Evolutionary conservation across 2,797 vertebrate species (phyloP).

Genomic region (Tarsius wallacei): DNA sequence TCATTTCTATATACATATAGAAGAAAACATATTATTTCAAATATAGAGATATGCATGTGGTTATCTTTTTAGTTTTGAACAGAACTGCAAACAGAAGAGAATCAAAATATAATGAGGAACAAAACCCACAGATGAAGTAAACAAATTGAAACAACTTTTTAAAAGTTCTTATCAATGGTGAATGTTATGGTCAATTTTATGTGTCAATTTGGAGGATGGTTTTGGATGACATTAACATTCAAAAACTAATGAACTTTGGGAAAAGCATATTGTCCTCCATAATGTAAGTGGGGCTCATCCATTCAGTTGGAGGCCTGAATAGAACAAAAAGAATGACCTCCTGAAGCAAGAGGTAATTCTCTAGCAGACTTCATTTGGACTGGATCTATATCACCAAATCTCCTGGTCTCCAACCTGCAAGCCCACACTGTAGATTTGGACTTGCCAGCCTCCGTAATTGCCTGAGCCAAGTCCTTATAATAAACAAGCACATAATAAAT

Average conservation of each 20-base stretch:
- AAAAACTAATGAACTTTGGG: background rate
- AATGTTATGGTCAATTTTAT: conserved; percentile 3
- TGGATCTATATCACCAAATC: background rate
- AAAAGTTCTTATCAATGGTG: conserved; percentile 3
- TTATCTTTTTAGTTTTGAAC: conserved; percentile 50
- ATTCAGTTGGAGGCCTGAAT: background rate
- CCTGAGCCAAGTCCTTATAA: background rate
- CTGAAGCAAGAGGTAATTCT: background rate
- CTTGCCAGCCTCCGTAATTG: background rate
- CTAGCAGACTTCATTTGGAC: background rate
- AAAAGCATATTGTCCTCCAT: background rate
- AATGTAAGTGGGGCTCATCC: background rate
- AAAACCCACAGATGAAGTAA: background rate
- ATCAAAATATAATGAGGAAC: background rate
- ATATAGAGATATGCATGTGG: background rate
- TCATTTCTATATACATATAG: background rate
- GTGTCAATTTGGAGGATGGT: conserved; percentile 8
- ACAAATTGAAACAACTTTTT: conserved; percentile 46
- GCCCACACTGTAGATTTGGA: background rate
- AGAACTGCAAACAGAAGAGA: conserved; percentile 13
- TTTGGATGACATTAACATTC: background rate
- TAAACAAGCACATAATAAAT: background rate
- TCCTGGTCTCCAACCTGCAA: background rate
- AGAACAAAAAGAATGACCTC: background rate
- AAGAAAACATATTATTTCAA: background rate